phyloP scores from a whole-genome alignment of 2,888 invertebrate species.

The Monochamus alternatus region DNA sequence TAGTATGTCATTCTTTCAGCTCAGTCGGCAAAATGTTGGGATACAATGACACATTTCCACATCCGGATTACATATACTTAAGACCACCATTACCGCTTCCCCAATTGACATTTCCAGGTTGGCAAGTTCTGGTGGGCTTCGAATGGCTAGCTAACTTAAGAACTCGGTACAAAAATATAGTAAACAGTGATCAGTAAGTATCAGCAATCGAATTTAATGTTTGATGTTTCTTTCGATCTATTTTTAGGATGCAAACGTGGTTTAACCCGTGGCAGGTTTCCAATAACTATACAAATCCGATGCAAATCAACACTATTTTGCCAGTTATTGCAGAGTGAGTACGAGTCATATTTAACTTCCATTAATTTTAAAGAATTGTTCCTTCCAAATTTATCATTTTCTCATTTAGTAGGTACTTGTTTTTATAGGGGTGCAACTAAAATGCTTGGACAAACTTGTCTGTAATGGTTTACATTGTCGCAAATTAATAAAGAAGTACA shows the following conservation, averaged over 20 bases:
- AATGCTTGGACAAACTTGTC: too few species aligned
- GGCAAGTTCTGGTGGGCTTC: slow-evolving; percentile 69
- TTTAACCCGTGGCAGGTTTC: slow-evolving; percentile 82
- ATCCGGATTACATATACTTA: slow-evolving; percentile 32
- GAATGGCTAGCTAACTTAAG: slow-evolving; percentile 74
- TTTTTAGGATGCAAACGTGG: slow-evolving; percentile 78
- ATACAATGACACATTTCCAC: slow-evolving; percentile 61
- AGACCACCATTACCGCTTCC: slow-evolving; percentile 62
- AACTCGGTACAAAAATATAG: slow-evolving; percentile 71
- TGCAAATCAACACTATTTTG: slow-evolving; percentile 76
- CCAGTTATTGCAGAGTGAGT: slow-evolving; percentile 76
- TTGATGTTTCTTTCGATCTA: slow-evolving; percentile 28
- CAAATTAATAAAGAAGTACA: too few species aligned
- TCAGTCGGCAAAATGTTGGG: slow-evolving; percentile 68
- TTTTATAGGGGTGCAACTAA: too few species aligned
- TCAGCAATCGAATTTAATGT: slow-evolving; percentile 1
- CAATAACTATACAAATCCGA: slow-evolving; percentile 77
- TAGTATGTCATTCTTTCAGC: slow-evolving; percentile 51
- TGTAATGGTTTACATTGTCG: too few species aligned
- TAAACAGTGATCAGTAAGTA: slow-evolving; percentile 75
- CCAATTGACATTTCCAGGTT: slow-evolving; percentile 73
- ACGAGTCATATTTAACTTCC: background rate
- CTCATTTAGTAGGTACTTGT: too few species aligned
- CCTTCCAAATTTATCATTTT: too few species aligned
- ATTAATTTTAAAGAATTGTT: too few species aligned